Conservation (phyloP, 2,797 vertebrate genomes). For the Austrolebias charrua region DNA sequence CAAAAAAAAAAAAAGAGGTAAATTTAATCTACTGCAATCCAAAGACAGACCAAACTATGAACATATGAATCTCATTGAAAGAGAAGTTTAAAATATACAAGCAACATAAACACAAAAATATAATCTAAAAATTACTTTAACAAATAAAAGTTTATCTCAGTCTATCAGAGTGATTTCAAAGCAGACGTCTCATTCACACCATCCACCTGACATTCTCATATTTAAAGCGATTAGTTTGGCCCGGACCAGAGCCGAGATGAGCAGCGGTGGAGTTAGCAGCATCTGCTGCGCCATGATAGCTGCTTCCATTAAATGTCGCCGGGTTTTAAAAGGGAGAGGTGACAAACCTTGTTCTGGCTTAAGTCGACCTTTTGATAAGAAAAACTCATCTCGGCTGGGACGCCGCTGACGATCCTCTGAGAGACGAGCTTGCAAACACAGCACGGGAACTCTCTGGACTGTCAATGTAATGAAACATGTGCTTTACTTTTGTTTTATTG, state of each 20-base stretch:
- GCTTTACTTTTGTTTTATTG: constrained; percentile 1
- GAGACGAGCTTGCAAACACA: constrained; percentile 26
- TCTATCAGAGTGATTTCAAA: constrained; percentile 28
- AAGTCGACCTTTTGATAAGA: constrained; percentile 74
- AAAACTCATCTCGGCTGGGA: constrained; percentile 41
- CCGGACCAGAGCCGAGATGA: constrained; percentile 39
- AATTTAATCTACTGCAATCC: constrained; percentile 10
- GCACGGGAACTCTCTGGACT: constrained; percentile 28
- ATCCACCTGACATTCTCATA: constrained; percentile 45
- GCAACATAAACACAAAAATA: constrained; percentile 1
- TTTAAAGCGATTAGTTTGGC: constrained; percentile 57
- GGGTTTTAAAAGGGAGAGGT: constrained; percentile 58
- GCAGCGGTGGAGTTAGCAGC: constrained; percentile 57
- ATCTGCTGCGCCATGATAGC: constrained; percentile 76
- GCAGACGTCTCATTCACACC: constrained; percentile 32
- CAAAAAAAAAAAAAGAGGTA: constrained; percentile 32
- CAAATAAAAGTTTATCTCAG: constrained; percentile 9
- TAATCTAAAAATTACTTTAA: background rate
- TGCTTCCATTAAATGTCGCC: constrained; percentile 70
- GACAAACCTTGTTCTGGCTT: constrained; percentile 62
- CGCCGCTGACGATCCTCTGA: constrained; percentile 22
- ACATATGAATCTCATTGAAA: background rate
- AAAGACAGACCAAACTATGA: constrained; percentile 1
- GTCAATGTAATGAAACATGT: constrained; percentile 15
- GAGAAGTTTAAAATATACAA: constrained; percentile 3